Conservation (phyloP, 2,888 invertebrate species). For the Macrostomum cliftonense region DNA sequence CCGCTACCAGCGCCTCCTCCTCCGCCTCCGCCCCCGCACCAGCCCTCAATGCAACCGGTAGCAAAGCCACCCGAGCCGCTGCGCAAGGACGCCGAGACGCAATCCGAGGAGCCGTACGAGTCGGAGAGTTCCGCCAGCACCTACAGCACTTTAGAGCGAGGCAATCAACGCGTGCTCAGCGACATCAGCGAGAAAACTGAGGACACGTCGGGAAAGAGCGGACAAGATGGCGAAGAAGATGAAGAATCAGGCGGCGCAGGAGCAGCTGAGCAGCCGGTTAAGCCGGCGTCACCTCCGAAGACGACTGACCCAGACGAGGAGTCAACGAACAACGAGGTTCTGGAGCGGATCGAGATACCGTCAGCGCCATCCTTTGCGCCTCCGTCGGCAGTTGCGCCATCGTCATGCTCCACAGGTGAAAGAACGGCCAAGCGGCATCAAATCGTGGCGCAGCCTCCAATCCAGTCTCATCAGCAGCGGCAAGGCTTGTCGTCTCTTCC, state of each 20-base stretch:
- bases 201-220: neutral
- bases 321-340: too few species aligned
- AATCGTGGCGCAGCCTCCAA: too few species aligned
- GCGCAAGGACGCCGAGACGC: neutral
- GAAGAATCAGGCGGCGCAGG: neutral
- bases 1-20: neutral
- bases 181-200: conserved; percentile 10
- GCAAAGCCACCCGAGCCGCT: neutral
- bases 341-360: too few species aligned
- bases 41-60: neutral
- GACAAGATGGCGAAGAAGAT: neutral
- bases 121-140: neutral
- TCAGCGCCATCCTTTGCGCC: too few species aligned
- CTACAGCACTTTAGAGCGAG: conserved; percentile 4
- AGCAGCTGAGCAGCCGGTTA: neutral
- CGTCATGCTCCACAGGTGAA: too few species aligned
- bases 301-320: neutral
- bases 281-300: neutral
- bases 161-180: conserved; percentile 8
- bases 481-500: too few species aligned
- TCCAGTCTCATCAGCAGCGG: too few species aligned
- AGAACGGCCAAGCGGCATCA: too few species aligned
- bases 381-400: too few species aligned
- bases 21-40: neutral
- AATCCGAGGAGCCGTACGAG: conserved; percentile 5